A percentile compares a stretch with the other conserved stretches of the same genome.
Conservation (phyloP, 1,140 invertebrate species). For the Apocrypta bakeri region DNA sequence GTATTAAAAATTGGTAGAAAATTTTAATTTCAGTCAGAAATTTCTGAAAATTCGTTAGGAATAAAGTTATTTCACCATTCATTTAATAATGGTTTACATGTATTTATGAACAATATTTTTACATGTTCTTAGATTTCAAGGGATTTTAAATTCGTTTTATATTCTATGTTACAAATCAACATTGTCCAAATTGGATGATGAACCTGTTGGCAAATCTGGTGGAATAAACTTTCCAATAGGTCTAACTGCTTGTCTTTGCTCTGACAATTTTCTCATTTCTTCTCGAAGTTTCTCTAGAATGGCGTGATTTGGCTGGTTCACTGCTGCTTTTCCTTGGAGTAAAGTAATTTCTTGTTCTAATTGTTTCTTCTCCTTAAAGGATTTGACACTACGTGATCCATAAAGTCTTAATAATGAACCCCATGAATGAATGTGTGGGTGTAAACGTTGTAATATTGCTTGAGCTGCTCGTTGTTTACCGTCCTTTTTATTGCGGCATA, state of each 20-base stretch:
- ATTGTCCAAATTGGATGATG: slow-evolving; percentile 84
- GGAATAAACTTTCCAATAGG: slow-evolving; percentile 85
- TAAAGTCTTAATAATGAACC: slow-evolving; percentile 94
- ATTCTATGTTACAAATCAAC: slow-evolving; percentile 76
- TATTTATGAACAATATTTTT: slow-evolving; percentile 1
- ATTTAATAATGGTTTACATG: neutral
- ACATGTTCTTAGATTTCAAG: neutral
- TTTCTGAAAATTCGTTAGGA: neutral
- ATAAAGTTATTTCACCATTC: neutral
- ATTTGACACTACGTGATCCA: slow-evolving; percentile 93
- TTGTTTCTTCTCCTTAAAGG: slow-evolving; percentile 94
- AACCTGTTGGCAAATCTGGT: slow-evolving; percentile 80
- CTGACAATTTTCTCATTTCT: slow-evolving; percentile 90
- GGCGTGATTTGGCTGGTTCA: slow-evolving; percentile 94
- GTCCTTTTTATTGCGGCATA: slow-evolving; percentile 96
- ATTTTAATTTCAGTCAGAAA: neutral
- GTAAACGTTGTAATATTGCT: slow-evolving; percentile 92
- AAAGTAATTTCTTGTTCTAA: slow-evolving; percentile 96
- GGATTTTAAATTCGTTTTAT: neutral
- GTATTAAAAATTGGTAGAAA: neutral
- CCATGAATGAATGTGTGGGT: slow-evolving; percentile 96
- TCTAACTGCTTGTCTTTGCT: slow-evolving; percentile 79
- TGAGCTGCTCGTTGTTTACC: slow-evolving; percentile 98
- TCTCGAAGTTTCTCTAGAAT: slow-evolving; percentile 92
- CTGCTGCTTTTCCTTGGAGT: slow-evolving; percentile 90